Conservation (phyloP, 2,113 vertebrate genomes). For the Chamaetylas fuelleborni region DNA sequence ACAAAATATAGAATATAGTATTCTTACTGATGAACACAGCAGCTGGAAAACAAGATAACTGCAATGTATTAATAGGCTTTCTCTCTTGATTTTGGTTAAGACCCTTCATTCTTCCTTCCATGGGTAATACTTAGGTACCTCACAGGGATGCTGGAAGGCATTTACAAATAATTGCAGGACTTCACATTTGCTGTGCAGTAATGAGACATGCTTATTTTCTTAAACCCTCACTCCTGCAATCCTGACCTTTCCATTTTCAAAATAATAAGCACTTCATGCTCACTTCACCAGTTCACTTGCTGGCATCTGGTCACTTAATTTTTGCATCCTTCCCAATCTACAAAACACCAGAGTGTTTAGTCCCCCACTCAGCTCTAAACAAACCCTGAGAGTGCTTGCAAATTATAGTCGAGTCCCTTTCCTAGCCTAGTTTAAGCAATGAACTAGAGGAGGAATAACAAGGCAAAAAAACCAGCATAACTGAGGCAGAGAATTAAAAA, state of each 20-base stretch:
- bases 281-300: background rate
- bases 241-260: constrained; percentile 34
- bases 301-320: constrained; percentile 11
- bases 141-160: constrained; percentile 32
- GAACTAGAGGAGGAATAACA: constrained; percentile 2
- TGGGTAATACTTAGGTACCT: background rate
- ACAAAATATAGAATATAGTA: background rate
- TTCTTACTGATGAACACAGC: background rate
- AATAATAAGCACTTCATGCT: constrained; percentile 40
- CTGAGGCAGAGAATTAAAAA: background rate
- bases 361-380: background rate
- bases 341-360: background rate
- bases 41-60: background rate
- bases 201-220: constrained; percentile 23
- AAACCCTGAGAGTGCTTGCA: background rate
- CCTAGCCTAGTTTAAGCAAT: background rate
- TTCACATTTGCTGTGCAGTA: constrained; percentile 26
- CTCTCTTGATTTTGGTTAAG: background rate
- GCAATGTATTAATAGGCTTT: background rate
- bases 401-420: background rate
- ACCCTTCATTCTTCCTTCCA: background rate
- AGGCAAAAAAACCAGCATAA: background rate
- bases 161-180: constrained; percentile 48
- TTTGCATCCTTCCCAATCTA: background rate
- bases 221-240: constrained; percentile 2